Percentiles rank a stretch among this genome's conserved stretches.
Conservation (phyloP, 2,113 vertebrate genomes). For the Eptesicus fuscus region DNA sequence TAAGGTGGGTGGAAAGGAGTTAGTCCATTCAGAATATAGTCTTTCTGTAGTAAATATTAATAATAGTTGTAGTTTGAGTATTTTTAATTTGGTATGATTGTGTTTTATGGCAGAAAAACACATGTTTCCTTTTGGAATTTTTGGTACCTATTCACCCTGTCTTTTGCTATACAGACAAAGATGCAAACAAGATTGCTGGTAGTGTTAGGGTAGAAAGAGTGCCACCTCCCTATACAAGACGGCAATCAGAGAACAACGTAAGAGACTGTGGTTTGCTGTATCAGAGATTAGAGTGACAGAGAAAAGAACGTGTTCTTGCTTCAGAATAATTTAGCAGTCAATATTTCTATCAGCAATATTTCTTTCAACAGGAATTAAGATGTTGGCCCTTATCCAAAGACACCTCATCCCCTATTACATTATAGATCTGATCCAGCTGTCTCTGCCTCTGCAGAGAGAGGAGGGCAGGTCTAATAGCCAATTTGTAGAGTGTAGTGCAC, state of each 20-base stretch:
- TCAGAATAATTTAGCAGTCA: slow-evolving; percentile 63
- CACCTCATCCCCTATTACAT: slow-evolving; percentile 63
- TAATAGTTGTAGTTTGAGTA: not conserved
- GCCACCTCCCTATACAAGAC: not conserved
- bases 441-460: slow-evolving; percentile 31
- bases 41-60: not conserved
- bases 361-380: slow-evolving; percentile 67
- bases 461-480: slow-evolving; percentile 45
- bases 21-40: not conserved
- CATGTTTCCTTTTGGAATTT: slow-evolving; percentile 24
- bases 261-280: not conserved
- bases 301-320: slow-evolving; percentile 10
- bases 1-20: not conserved
- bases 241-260: not conserved
- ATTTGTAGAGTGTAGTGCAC: slow-evolving; percentile 15
- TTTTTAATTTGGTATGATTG: not conserved
- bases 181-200: not conserved
- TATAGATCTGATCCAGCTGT: slow-evolving; percentile 57
- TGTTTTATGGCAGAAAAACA: not conserved
- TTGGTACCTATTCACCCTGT: not conserved
- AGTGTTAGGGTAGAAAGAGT: not conserved
- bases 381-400: slow-evolving; percentile 64
- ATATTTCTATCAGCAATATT: slow-evolving; percentile 64
- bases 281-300: not conserved
- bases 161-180: not conserved